These are phyloP conservation scores for Hylaea fasciaria DNA, from an alignment of 2,888 invertebrate species.

Conservation along the genomic window DNA sequence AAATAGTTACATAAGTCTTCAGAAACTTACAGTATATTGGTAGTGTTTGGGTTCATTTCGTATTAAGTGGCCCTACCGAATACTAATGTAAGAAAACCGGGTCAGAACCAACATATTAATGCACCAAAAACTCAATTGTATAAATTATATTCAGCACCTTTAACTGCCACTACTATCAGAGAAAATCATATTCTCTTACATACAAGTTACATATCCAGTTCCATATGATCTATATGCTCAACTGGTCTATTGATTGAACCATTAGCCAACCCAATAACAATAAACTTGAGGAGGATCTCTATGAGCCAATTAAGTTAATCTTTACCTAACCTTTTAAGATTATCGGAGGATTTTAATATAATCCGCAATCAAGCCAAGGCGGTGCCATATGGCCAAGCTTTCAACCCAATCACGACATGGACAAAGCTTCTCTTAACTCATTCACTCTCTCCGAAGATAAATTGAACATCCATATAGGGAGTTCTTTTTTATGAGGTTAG, in stretches of 20 bases:
- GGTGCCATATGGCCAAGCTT: slow-evolving; percentile 37
- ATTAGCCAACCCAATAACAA: slow-evolving; percentile 1
- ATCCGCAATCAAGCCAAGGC: slow-evolving; percentile 33
- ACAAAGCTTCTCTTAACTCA: slow-evolving; percentile 2
- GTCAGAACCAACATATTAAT: too few relatives aligned
- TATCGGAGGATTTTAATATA: slow-evolving; percentile 21
- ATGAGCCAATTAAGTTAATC: slow-evolving; percentile 21
- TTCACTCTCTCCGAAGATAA: slow-evolving; percentile 34
- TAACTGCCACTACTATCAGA: too few relatives aligned
- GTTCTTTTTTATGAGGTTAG: slow-evolving; percentile 25
- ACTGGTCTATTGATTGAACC: neutral
- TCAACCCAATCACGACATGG: slow-evolving; percentile 30
- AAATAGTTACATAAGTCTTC: too few relatives aligned
- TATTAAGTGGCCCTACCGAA: too few relatives aligned
- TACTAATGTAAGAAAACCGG: too few relatives aligned
- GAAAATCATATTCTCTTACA: too few relatives aligned
- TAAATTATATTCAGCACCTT: too few relatives aligned
- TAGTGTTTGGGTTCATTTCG: too few relatives aligned
- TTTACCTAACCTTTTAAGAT: slow-evolving; percentile 23
- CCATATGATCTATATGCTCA: neutral
- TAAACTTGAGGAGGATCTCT: slow-evolving; percentile 7
- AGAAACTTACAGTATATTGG: too few relatives aligned
- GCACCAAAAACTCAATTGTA: too few relatives aligned
- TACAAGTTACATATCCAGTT: neutral
- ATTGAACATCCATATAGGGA: slow-evolving; percentile 38